These are phyloP conservation scores for Leptopilina drosophilae DNA, from an alignment of 2,888 invertebrate species.

Conservation along the genomic window DNA sequence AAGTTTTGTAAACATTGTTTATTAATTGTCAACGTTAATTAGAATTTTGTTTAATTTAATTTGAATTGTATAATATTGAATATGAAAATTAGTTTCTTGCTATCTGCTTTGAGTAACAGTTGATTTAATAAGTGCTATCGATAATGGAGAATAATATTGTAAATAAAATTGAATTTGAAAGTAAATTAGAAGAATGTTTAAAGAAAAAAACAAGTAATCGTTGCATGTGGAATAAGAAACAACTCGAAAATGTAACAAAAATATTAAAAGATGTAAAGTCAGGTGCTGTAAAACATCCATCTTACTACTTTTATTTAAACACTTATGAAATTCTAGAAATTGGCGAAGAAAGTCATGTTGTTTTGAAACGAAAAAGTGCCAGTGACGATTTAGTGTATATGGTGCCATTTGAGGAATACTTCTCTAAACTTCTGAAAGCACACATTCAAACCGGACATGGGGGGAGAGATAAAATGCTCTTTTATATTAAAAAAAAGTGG, in stretches of 20 bases:
- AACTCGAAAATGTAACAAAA: too few relatives aligned
- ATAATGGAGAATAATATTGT: not conserved
- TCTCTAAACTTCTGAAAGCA: constrained; percentile 42
- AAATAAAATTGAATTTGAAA: not conserved
- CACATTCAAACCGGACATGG: constrained; percentile 49
- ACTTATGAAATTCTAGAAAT: too few relatives aligned
- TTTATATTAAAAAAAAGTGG: constrained; percentile 49
- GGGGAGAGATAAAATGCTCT: constrained; percentile 57
- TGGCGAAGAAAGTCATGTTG: too few relatives aligned
- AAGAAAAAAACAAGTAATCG: too few relatives aligned
- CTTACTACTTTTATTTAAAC: too few relatives aligned
- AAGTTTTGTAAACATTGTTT: too few relatives aligned
- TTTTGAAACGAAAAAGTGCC: too few relatives aligned
- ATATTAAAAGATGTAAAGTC: too few relatives aligned
- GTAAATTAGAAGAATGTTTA: not conserved
- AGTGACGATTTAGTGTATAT: constrained; percentile 27
- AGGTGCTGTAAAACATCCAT: too few relatives aligned
- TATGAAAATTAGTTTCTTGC: not conserved
- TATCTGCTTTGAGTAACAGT: not conserved
- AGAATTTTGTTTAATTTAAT: not conserved
- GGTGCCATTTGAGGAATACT: constrained; percentile 45
- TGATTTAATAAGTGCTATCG: not conserved
- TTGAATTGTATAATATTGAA: not conserved
- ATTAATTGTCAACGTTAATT: too few relatives aligned
- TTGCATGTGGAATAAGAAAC: too few relatives aligned